phyloP scores from a whole-genome alignment of 2,113 vertebrate species.

The Brachyhypopomus occidentalis region DNA sequence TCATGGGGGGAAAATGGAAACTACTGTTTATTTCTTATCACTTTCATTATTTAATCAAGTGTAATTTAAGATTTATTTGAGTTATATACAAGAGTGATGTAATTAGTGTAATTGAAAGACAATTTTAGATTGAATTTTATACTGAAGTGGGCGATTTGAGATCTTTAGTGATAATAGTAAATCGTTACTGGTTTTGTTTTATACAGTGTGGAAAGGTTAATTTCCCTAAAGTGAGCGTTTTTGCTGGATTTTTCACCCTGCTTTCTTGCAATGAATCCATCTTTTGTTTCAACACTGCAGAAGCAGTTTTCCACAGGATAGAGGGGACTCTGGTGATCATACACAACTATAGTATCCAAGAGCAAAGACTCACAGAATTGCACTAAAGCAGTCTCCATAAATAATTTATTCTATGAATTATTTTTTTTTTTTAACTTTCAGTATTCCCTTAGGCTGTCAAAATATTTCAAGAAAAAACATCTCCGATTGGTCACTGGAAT shows the following conservation, averaged over 20 bases:
- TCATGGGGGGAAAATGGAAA: background rate
- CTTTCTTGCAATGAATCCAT: background rate
- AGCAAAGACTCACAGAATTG: background rate
- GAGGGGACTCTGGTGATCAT: background rate
- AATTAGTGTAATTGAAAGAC: no score
- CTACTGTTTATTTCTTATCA: no score
- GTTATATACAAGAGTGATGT: no score
- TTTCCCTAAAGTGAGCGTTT: no score
- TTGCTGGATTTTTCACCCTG: background rate
- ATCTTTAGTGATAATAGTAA: no score
- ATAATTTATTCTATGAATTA: conserved; percentile 77
- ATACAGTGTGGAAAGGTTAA: no score
- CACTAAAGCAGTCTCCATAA: background rate
- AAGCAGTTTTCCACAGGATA: background rate
- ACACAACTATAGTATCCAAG: background rate
- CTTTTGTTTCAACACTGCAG: background rate
- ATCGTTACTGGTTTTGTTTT: no score
- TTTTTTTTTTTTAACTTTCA: conserved; percentile 60
- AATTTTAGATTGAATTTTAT: no score
- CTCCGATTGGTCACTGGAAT: conserved; percentile 79
- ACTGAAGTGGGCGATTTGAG: no score
- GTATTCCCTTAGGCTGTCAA: conserved; percentile 71
- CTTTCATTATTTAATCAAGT: no score
- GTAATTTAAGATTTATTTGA: no score
- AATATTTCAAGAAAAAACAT: conserved; percentile 77